Percentiles rank a stretch among this genome's conserved stretches.
phyloP scores from a whole-genome alignment of 2,888 invertebrate species.

The Plemyria rubiginata region DNA sequence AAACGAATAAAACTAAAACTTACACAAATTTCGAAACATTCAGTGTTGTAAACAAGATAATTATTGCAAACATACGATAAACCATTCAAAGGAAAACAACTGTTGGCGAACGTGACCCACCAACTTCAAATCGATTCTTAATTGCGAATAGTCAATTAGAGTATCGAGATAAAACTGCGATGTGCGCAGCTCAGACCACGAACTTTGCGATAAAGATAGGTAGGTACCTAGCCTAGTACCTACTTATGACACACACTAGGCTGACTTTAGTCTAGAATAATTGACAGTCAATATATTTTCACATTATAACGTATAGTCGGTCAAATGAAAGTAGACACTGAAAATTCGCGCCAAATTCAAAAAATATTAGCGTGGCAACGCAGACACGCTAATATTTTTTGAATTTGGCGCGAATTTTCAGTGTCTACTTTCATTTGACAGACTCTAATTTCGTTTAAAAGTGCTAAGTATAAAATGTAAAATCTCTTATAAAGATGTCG shows the following conservation, averaged over 20 bases:
- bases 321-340: too few species aligned
- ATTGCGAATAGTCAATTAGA: conserved; percentile 78
- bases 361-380: too few species aligned
- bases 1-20: conserved; percentile 6
- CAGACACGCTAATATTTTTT: too few species aligned
- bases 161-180: conserved; percentile 72
- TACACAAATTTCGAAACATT: conserved; percentile 32
- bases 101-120: conserved; percentile 77
- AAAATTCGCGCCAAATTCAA: too few species aligned
- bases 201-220: conserved; percentile 61
- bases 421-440: too few species aligned
- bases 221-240: too few species aligned
- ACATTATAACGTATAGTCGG: too few species aligned
- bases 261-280: conserved; percentile 10
- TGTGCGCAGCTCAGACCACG: conserved; percentile 58
- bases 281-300: not conserved
- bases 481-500: too few species aligned
- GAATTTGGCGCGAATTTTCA: too few species aligned
- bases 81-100: conserved; percentile 46
- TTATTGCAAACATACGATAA: conserved; percentile 47
- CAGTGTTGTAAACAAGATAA: conserved; percentile 39
- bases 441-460: too few species aligned
- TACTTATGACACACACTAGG: conserved; percentile 23
- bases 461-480: too few species aligned
- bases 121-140: conserved; percentile 78